Evolutionary conservation across 2,797 vertebrate species (phyloP), one percentile per base, ranked within the genome.

Genomic region (Pseudochirops cupreus): DNA sequence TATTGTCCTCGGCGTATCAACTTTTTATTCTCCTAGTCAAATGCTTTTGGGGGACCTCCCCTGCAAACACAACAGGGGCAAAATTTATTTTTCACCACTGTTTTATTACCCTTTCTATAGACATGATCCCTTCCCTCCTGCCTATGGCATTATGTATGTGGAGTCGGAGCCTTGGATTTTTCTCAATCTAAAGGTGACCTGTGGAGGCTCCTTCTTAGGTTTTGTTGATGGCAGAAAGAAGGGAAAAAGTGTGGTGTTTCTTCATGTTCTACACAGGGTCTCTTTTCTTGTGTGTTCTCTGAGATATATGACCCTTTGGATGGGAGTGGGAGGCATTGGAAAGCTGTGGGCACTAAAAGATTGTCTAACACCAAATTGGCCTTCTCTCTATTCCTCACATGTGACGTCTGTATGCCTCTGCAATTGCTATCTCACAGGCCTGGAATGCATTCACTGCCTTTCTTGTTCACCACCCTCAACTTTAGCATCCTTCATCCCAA

Each of bases 21-120:
- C 58, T 95, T 94, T 87, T 46, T 92, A 92, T 21, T 74, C 53
- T 94, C 59, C 91, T 82, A 93, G 58, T 92, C 53, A 95, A 91
- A 91, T 57, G 10, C 59, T 91, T 97, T 94, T 94, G 28, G 18
- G 57, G 55, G 92, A 91, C 96, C 9, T 50, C 87, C 29, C n/a
- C 87, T 39, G 4, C 31, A 94, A 91, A 96, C 53, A 56, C 52
- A 62, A 67, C 57, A 87, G 59, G 91, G 55, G 0, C 82, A 31
- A 6, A 90, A 59, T 95, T 95, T 56, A 46, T n/a, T 50, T 31
- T 92, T 39, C n/a, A 56, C 39, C 13, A 29, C 4, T 91, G 29
- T 94, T n/a, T 74, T 95, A 29, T 50, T 39, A 62, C 1, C 6
- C 46, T 91, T 12, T 28, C 0, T 9, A 56, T n/a, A 93, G 91